phyloP scores from a whole-genome alignment of 2,113 vertebrate species.

The Microtus ochrogaster region DNA sequence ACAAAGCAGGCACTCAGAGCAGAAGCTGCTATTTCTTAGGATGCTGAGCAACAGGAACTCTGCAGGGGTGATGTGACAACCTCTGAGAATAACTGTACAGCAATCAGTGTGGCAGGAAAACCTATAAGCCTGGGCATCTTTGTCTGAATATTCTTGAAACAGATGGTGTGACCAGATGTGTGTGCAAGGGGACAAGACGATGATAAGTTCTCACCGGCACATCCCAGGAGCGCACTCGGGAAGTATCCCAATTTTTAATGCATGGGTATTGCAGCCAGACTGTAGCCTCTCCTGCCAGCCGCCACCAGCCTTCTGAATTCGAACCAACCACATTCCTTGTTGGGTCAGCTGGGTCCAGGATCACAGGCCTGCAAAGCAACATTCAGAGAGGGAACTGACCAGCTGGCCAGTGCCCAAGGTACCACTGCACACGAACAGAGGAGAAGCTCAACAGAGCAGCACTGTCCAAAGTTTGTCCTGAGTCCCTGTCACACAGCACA shows the following conservation, averaged over 20 bases:
- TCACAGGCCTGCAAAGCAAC: constrained; percentile 67
- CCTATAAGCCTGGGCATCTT: neutral
- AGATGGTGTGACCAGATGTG: rapidly evolving
- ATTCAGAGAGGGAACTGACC: neutral
- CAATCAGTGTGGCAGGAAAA: neutral
- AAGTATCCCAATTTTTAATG: rapidly evolving
- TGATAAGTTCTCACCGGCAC: neutral
- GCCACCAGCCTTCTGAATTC: rapidly evolving
- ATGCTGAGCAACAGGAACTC: neutral
- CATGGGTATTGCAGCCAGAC: constrained; percentile 4
- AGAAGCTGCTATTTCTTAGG: neutral
- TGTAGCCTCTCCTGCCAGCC: neutral
- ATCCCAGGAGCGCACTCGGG: neutral
- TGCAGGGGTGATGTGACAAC: neutral
- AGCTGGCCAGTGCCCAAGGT: neutral
- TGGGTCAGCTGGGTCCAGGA: constrained; percentile 77
- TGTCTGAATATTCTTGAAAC: neutral
- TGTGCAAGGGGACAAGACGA: neutral
- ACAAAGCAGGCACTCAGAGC: neutral
- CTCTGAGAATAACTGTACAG: neutral
- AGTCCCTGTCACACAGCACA: too few relatives aligned
- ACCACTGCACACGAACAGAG: neutral
- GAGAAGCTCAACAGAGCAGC: neutral
- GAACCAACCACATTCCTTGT: constrained; percentile 56
- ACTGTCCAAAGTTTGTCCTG: too few relatives aligned